phyloP scores from a whole-genome alignment of 2,888 invertebrate genomes.

The Drosophila anceps region DNA sequence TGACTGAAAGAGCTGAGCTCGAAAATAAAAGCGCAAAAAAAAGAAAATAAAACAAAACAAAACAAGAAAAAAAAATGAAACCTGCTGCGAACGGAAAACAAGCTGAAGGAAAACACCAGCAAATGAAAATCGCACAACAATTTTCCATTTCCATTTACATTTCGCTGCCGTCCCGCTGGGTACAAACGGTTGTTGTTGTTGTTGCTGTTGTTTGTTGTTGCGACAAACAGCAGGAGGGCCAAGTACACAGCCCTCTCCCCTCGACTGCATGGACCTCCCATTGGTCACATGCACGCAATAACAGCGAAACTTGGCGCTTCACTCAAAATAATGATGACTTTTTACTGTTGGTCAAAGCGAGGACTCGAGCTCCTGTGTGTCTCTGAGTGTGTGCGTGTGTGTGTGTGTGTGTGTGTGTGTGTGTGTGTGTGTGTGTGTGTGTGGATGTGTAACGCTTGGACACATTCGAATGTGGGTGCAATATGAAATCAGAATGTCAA shows the following conservation, averaged over 20 bases:
- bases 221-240: slow-evolving; percentile 23
- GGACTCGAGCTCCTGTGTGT: neutral
- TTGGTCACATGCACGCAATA: slow-evolving; percentile 10
- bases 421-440: neutral
- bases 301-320: slow-evolving; percentile 20
- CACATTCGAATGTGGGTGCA: neutral
- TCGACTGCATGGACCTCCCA: neutral
- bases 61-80: slow-evolving; percentile 1
- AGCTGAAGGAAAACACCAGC: slow-evolving; percentile 4
- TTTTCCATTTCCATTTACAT: slow-evolving; percentile 39
- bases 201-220: slow-evolving; percentile 4
- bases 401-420: neutral
- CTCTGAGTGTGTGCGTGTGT: no score
- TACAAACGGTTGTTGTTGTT: neutral
- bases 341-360: slow-evolving; percentile 23
- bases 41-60: neutral
- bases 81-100: slow-evolving; percentile 14
- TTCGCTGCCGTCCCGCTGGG: slow-evolving; percentile 23
- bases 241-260: neutral
- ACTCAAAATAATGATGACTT: slow-evolving; percentile 45
- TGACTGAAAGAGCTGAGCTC: slow-evolving; percentile 3
- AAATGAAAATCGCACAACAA: slow-evolving; percentile 37
- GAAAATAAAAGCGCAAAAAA: neutral
- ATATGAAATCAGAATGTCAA: neutral
- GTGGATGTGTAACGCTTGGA: neutral